Evolutionary conservation across 2,888 invertebrate species (phyloP).

Genomic region (Stictocephala bisonia): DNA sequence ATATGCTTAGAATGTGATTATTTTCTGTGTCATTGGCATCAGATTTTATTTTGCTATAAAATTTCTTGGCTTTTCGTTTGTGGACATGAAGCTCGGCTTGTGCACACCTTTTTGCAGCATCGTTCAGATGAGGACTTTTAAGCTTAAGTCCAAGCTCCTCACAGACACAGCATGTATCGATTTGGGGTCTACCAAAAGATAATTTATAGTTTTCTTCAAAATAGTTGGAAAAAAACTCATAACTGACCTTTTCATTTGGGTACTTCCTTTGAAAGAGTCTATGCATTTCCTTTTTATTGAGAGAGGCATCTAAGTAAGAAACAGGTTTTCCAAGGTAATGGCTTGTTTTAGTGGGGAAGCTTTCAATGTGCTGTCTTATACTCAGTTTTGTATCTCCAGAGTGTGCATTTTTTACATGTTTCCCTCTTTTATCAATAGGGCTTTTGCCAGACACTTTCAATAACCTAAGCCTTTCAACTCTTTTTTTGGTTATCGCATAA

Average conservation of each 20-base stretch:
- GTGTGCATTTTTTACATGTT: constrained; percentile 1
- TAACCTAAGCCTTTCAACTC: constrained; percentile 7
- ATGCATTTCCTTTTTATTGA: constrained; percentile 12
- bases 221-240: constrained; percentile 50
- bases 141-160: constrained; percentile 51
- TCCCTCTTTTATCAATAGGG: constrained; percentile 21
- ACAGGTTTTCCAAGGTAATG: constrained; percentile 23
- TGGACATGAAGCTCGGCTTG: constrained; percentile 56
- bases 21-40: constrained; percentile 53
- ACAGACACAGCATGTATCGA: constrained; percentile 47
- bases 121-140: constrained; percentile 47
- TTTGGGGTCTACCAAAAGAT: constrained; percentile 50
- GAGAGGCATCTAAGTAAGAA: constrained; percentile 13
- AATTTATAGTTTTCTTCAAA: constrained; percentile 54
- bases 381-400: background rate
- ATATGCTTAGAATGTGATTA: constrained; percentile 52
- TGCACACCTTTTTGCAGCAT: constrained; percentile 54
- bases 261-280: constrained; percentile 12
- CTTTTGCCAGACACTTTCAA: constrained; percentile 4
- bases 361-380: constrained; percentile 16
- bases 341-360: constrained; percentile 15
- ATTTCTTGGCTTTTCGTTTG: constrained; percentile 56
- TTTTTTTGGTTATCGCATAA: background rate
- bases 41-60: constrained; percentile 55
- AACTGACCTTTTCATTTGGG: constrained; percentile 32